phyloP scores from a whole-genome alignment of 2,888 invertebrate species.

The Hyppa rectilinea region DNA sequence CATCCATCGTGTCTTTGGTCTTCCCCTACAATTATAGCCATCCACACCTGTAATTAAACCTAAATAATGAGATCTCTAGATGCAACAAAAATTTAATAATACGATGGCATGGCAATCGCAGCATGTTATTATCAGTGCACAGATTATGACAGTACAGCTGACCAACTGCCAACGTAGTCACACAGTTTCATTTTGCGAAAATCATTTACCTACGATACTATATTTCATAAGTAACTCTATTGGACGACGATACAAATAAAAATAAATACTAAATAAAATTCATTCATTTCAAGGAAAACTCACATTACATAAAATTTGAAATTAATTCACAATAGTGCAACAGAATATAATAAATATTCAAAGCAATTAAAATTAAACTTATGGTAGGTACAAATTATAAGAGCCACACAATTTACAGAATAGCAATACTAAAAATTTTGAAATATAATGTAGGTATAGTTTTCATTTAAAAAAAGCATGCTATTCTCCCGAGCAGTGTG shows the following conservation, averaged over 20 bases:
- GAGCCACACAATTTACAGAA: no score
- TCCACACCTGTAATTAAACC: neutral
- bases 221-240: neutral
- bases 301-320: no score
- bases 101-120: neutral
- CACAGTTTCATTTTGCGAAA: neutral
- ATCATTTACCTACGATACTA: neutral
- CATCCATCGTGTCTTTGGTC: neutral
- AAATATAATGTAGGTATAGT: neutral
- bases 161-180: neutral
- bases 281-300: no score
- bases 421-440: neutral
- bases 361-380: no score
- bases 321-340: no score
- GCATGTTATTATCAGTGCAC: neutral
- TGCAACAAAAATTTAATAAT: neutral
- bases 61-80: neutral
- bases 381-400: no score
- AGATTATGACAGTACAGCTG: no score
- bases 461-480: neutral
- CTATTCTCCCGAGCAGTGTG: constrained; percentile 25
- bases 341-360: no score
- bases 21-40: neutral
- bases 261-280: no score
- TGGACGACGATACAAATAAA: neutral